A percentile compares a stretch with the other conserved stretches of the same genome.
Evolutionary conservation across 35 echinoderm and acorn worm species (phyloP).

Genomic region (Eucidaris tribuloides): DNA sequence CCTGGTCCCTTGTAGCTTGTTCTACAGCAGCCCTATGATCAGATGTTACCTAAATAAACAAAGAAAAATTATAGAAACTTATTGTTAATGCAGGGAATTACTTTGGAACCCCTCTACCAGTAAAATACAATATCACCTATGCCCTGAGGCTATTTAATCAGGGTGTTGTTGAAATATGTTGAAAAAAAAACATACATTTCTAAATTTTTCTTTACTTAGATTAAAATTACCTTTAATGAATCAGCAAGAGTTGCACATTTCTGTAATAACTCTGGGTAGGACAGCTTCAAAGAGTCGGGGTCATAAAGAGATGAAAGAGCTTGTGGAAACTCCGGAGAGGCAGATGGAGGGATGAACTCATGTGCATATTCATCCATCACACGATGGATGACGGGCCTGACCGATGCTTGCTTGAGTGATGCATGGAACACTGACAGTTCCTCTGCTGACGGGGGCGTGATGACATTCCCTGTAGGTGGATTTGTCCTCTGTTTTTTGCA

Average conservation of each 20-base stretch:
- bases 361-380: constrained; percentile 31
- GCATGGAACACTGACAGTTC: background rate
- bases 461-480: background rate
- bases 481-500: background rate
- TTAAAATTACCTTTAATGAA: constrained; percentile 8
- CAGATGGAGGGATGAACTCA: background rate
- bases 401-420: background rate
- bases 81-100: background rate
- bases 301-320: constrained; percentile 24
- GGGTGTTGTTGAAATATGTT: background rate
- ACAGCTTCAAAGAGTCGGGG: constrained; percentile 6
- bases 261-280: background rate
- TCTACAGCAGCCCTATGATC: constrained; percentile 6
- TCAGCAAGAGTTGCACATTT: background rate
- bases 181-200: too few species aligned
- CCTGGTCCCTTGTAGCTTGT: constrained; percentile 18
- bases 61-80: background rate
- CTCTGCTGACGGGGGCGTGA: background rate
- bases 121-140: background rate
- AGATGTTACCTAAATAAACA: background rate
- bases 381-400: background rate
- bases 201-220: background rate
- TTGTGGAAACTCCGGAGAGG: background rate
- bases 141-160: background rate
- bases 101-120: background rate